Base-by-base conservation (phyloP, 2,888 invertebrate genomes). In the Andrena haemorrhoa region DNA sequence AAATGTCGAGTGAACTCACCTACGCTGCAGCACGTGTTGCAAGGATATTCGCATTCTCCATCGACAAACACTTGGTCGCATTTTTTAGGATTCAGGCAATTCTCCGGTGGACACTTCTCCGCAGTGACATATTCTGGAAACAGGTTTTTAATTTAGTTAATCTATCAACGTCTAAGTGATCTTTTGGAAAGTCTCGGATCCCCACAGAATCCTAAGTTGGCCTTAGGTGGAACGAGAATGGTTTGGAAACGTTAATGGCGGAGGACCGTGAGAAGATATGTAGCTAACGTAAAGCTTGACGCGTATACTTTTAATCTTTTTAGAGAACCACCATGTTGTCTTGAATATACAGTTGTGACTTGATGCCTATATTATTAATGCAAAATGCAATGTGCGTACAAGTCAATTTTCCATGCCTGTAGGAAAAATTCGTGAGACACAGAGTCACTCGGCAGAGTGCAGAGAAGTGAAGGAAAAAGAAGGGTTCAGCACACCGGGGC, bases 61-160 rank as follows among this genome's bases (percentile, higher is more conserved):
- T 53, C 35, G 7, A 10, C 23, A 1, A 75, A 0, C 2, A 2
- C 0, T 6, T 2, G 6, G 0, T 86, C 85, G 20, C 91, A 91
- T 26, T 83, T 71, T 0, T 76, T n/a, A 6, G 71, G 2, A 1
- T 74, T 2, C n/a, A 90, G 0, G 47, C 91, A 91, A 23, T 88
- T 87, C 16, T 81, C 86, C 23, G 10, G 0, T 0, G 75, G 69
- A 70, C 91, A 91, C 6, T 61, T 1, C 1, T 3, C 23, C 2
- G 72, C 74, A 2, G 7, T 58, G 41, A 31, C 29, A 29, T 73
- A 68, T 23, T 74, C 86, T 86, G 60, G 16, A 87, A 87, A 72
- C 16, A 73, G 41, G 61, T 29, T 53, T 10, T 64, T 51, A 16
- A 61, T n/a, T n/a, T 56, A 20, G 10, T 33, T 2, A 60, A 6